Percentiles rank a stretch among this genome's conserved stretches.
Conservation (phyloP, 2,888 invertebrate genomes). For the Cantharis rufa region DNA sequence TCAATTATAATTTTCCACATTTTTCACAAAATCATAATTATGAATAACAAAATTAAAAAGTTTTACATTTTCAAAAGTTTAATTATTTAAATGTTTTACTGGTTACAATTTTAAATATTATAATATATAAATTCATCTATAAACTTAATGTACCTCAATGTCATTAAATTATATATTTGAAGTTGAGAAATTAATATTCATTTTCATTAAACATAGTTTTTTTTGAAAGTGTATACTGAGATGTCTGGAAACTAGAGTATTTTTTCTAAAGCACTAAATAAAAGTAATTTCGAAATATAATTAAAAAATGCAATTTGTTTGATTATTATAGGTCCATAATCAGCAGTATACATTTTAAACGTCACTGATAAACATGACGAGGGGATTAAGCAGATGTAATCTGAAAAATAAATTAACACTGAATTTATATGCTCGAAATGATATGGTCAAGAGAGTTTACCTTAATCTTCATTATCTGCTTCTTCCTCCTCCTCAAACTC, state of each 20-base stretch:
- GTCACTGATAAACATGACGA: background rate
- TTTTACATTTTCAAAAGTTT: background rate
- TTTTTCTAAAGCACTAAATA: background rate
- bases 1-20: background rate
- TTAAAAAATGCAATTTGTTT: background rate
- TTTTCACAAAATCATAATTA: background rate
- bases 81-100: background rate
- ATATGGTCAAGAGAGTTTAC: conserved; percentile 10
- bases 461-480: conserved; percentile 64
- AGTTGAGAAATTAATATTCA: background rate
- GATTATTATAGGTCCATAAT: background rate
- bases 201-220: background rate
- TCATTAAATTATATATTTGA: background rate
- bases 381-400: background rate
- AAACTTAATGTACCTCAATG: background rate
- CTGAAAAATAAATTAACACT: background rate
- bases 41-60: background rate
- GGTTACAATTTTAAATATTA: background rate
- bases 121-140: background rate
- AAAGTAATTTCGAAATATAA: background rate
- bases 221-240: background rate
- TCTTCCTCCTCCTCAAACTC: conserved; percentile 80
- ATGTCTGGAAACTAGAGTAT: background rate
- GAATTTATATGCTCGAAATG: background rate
- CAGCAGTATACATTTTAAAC: background rate